These are phyloP conservation scores for Ophonus ardosiacus DNA, from an alignment of 2,888 invertebrate species.

Conservation along the genomic window DNA sequence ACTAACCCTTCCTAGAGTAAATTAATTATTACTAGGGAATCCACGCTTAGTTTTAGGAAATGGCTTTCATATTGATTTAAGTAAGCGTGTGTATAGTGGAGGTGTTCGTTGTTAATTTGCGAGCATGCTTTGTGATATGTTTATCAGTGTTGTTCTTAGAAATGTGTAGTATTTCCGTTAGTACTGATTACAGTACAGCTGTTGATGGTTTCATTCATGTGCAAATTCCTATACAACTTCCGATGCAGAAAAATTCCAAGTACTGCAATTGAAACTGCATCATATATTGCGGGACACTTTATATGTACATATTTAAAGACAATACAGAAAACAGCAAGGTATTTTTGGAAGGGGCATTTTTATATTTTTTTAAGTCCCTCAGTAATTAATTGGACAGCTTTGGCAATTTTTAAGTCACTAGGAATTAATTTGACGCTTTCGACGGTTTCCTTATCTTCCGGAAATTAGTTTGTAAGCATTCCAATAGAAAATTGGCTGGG, in stretches of 20 bases:
- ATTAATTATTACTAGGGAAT: neutral
- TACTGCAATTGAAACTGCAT: neutral
- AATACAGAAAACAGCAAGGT: too few relatives aligned
- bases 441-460: too few relatives aligned
- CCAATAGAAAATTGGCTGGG: too few relatives aligned
- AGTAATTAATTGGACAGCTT: too few relatives aligned
- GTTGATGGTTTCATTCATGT: neutral
- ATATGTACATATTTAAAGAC: too few relatives aligned
- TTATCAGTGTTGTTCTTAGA: neutral
- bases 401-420: too few relatives aligned
- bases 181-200: neutral
- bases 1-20: neutral
- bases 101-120: neutral
- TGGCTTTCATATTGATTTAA: neutral
- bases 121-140: neutral
- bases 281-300: too few relatives aligned
- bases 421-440: too few relatives aligned
- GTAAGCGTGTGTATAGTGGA: neutral
- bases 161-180: neutral
- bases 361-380: too few relatives aligned
- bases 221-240: neutral
- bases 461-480: too few relatives aligned
- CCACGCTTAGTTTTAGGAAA: neutral
- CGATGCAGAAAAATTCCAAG: neutral
- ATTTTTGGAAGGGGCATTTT: too few relatives aligned